Evolutionary conservation across 1,140 invertebrate genomes (phyloP).

Genomic region (Eurosta solidaginis): DNA sequence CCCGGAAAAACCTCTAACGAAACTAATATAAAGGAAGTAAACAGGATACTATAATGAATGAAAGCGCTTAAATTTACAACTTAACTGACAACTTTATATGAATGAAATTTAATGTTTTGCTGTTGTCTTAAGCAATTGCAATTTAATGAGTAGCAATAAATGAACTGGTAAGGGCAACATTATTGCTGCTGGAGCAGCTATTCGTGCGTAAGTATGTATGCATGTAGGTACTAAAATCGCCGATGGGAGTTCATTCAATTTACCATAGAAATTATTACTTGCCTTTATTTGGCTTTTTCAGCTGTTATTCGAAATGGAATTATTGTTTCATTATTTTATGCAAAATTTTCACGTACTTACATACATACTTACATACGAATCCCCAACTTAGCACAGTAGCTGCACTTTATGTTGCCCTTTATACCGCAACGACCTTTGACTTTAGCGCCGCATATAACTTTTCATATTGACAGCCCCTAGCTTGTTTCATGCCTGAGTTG

Average conservation of each 20-base stretch:
- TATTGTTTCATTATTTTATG: conserved; percentile 47
- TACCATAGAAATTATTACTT: background rate
- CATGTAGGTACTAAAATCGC: too few relatives aligned
- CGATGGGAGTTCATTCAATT: background rate
- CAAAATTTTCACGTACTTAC: conserved; percentile 46
- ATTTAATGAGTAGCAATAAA: conserved; percentile 15
- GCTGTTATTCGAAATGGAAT: conserved; percentile 39
- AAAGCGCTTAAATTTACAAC: background rate
- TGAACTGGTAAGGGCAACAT: background rate
- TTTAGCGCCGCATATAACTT: background rate
- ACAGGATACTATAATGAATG: background rate
- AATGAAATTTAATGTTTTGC: background rate
- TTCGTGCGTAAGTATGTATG: too few relatives aligned
- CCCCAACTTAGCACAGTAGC: conserved; percentile 14
- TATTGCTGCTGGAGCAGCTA: background rate
- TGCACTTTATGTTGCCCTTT: background rate
- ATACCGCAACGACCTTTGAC: background rate
- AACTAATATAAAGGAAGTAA: background rate
- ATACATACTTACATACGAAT: too few relatives aligned
- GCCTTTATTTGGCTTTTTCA: conserved; percentile 13
- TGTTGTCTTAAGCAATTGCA: conserved; percentile 1
- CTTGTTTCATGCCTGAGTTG: background rate
- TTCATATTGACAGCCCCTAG: background rate
- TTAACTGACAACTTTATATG: background rate
- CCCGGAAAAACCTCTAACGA: too few relatives aligned